phyloP scores from a whole-genome alignment of 2,113 vertebrate genomes.

The Entelurus aequoreus region DNA sequence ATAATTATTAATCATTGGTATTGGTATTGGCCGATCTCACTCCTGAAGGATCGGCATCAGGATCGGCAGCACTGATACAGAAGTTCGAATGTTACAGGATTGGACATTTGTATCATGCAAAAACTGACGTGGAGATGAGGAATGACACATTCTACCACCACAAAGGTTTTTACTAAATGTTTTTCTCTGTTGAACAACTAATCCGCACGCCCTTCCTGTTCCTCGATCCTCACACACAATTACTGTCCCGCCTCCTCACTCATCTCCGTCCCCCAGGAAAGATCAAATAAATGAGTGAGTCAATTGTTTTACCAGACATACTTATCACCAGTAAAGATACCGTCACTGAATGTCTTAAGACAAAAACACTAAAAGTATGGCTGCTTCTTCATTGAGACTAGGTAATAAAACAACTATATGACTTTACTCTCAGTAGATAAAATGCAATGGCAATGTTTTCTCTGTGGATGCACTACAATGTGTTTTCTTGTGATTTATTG shows the following conservation, averaged over 20 bases:
- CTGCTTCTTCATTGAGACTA: no score
- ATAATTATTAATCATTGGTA: no score
- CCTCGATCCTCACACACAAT: background rate
- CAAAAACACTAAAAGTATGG: background rate
- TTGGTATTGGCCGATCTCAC: no score
- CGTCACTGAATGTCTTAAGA: background rate
- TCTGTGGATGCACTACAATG: background rate
- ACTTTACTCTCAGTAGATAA: background rate
- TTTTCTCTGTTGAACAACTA: constrained; percentile 14
- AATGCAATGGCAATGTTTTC: background rate
- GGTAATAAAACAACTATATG: background rate
- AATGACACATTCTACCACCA: background rate
- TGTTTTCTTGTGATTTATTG: background rate
- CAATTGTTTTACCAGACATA: constrained; percentile 42
- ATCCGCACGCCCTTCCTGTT: background rate
- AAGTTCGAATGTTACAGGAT: no score
- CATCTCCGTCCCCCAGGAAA: constrained; percentile 30
- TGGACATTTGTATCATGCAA: background rate
- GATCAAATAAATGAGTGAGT: constrained; percentile 13
- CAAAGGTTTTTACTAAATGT: background rate
- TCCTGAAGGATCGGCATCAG: no score
- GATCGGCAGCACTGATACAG: no score
- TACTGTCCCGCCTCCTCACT: constrained; percentile 5
- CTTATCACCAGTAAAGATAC: constrained; percentile 17
- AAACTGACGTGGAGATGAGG: background rate